phyloP scores from a whole-genome alignment of 2,888 invertebrate genomes.

The Lissonota sp. region DNA sequence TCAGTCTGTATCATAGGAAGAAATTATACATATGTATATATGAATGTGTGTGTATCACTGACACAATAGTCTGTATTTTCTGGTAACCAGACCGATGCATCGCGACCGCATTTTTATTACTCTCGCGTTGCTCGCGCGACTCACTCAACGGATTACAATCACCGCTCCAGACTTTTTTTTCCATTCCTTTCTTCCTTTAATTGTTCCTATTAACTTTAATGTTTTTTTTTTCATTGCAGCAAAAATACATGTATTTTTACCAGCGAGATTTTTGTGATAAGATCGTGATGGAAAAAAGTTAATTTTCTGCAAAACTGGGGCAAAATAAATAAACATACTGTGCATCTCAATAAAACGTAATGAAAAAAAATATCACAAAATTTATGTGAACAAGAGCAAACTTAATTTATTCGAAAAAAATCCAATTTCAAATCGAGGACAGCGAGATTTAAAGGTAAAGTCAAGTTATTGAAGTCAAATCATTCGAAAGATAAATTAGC shows the following conservation, averaged over 20 bases:
- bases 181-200: background rate
- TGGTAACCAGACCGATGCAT: background rate
- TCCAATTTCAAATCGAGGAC: too few relatives aligned
- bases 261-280: background rate
- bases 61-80: background rate
- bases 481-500: too few relatives aligned
- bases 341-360: too few relatives aligned
- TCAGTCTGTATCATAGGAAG: too few relatives aligned
- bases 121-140: background rate
- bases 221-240: background rate
- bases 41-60: too few relatives aligned
- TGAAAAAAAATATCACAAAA: too few relatives aligned
- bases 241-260: background rate
- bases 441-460: too few relatives aligned
- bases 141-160: background rate
- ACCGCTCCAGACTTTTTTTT: background rate
- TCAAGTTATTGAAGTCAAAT: too few relatives aligned
- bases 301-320: background rate
- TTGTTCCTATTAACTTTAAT: conserved; percentile 1
- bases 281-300: background rate
- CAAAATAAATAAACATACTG: background rate
- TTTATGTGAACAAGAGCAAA: too few relatives aligned
- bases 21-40: too few relatives aligned
- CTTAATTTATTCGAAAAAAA: too few relatives aligned
- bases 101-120: conserved; percentile 12